Conservation (phyloP, 2,888 invertebrate genomes). For the Drosophila tanythrix region DNA sequence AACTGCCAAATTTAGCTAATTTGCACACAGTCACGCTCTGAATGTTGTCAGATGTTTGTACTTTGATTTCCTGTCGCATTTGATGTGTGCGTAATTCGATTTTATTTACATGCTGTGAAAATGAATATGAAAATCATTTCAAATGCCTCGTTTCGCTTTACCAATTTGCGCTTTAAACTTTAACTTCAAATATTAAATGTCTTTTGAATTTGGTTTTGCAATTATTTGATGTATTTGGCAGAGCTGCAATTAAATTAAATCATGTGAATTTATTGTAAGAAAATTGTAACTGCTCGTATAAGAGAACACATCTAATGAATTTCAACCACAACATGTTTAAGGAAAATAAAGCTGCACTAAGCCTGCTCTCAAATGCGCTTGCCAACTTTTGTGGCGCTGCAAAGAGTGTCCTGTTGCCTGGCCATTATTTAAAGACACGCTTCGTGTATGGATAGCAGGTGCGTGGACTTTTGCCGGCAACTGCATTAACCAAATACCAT, state of each 20-base stretch:
- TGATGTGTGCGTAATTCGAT: conserved; percentile 58
- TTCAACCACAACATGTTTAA: conserved; percentile 17
- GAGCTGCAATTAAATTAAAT: neutral
- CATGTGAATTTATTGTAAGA: neutral
- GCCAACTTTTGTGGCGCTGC: conserved; percentile 10
- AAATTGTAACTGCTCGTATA: no score
- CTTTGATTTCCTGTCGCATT: conserved; percentile 58
- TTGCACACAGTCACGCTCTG: conserved; percentile 24
- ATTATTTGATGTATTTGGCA: neutral
- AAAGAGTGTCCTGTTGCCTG: conserved; percentile 11
- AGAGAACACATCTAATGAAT: no score
- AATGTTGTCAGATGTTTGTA: neutral
- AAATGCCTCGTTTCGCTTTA: conserved; percentile 7
- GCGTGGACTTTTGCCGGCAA: conserved; percentile 34
- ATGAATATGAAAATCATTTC: conserved; percentile 25
- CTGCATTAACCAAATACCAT: conserved; percentile 66
- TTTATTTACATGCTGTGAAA: conserved; percentile 31
- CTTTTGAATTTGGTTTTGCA: no score
- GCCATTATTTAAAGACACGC: conserved; percentile 40
- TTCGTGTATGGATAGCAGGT: conserved; percentile 32
- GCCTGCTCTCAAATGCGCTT: conserved; percentile 15
- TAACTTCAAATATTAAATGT: neutral
- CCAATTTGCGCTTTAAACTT: neutral
- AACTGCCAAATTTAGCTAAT: conserved; percentile 45
- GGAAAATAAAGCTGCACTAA: conserved; percentile 16